phyloP scores from a whole-genome alignment of 2,797 vertebrate species.

The Alfaro cultratus region DNA sequence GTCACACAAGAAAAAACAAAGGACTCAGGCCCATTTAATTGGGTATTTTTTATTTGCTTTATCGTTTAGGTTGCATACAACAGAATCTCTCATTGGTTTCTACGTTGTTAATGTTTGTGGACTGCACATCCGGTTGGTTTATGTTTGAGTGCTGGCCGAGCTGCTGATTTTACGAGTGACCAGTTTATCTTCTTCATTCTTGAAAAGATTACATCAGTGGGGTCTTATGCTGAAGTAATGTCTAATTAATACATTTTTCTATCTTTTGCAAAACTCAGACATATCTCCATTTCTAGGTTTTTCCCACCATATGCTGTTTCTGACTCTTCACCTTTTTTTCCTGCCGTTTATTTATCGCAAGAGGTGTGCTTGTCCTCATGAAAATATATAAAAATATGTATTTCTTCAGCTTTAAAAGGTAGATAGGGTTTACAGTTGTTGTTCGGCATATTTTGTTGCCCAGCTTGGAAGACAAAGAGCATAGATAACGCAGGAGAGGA shows the following conservation, averaged over 20 bases:
- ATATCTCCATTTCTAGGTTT: conserved; percentile 51
- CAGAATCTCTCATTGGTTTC: conserved; percentile 80
- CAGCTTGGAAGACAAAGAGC: conserved; percentile 62
- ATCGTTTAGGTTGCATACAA: conserved; percentile 83
- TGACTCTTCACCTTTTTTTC: conserved; percentile 31
- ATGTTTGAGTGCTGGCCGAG: conserved; percentile 54
- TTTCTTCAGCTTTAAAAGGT: conserved; percentile 77
- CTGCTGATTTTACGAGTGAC: conserved; percentile 44
- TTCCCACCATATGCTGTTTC: conserved; percentile 55
- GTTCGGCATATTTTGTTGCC: conserved; percentile 60
- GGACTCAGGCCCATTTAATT: conserved; percentile 58
- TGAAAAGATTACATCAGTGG: conserved; percentile 33
- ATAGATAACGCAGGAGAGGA: conserved; percentile 63
- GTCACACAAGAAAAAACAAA: conserved; percentile 19
- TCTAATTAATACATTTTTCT: conserved; percentile 24
- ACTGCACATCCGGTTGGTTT: conserved; percentile 62
- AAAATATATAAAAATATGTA: conserved; percentile 85
- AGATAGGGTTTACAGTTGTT: conserved; percentile 69
- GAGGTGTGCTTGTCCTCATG: conserved; percentile 84
- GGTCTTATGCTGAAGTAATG: conserved; percentile 34
- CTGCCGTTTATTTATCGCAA: conserved; percentile 53
- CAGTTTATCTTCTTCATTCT: conserved; percentile 43
- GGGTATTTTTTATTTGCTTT: conserved; percentile 78
- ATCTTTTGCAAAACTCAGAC: conserved; percentile 36
- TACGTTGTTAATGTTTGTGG: conserved; percentile 77